Evolutionary conservation across 2,888 invertebrate genomes (phyloP).

Genomic region (Blera fallax): DNA sequence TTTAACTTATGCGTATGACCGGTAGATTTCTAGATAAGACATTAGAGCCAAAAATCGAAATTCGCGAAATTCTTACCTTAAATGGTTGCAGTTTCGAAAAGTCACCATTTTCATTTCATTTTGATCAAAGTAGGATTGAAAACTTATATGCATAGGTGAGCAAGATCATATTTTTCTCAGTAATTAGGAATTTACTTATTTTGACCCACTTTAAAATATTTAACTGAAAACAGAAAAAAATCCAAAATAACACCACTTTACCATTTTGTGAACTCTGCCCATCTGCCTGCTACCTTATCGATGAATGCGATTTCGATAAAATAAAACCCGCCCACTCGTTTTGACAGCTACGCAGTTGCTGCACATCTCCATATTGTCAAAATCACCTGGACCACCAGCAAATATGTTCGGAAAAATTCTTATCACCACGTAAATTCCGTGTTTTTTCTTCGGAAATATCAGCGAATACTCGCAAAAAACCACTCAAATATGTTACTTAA

Average conservation of each 20-base stretch:
- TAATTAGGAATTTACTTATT: too few relatives aligned
- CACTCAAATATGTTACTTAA: conserved; percentile 3
- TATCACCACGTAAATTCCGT: conserved; percentile 15
- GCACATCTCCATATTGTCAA: conserved; percentile 64
- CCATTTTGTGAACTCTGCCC: neutral
- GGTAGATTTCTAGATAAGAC: too few relatives aligned
- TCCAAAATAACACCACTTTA: neutral
- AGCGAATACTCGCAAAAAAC: neutral
- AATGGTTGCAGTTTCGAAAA: too few relatives aligned
- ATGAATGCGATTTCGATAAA: conserved; percentile 41
- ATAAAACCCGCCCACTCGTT: conserved; percentile 25
- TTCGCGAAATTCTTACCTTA: too few relatives aligned
- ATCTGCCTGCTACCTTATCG: conserved; percentile 28
- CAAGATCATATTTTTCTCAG: too few relatives aligned
- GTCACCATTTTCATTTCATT: too few relatives aligned
- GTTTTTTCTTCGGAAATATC: conserved; percentile 7
- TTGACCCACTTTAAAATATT: too few relatives aligned
- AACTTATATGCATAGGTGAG: too few relatives aligned
- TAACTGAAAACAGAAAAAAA: too few relatives aligned
- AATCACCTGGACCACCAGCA: conserved; percentile 63
- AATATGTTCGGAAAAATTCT: conserved; percentile 33
- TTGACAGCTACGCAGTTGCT: conserved; percentile 34
- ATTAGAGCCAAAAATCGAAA: too few relatives aligned
- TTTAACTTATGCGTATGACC: too few relatives aligned
- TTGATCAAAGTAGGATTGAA: too few relatives aligned